These are phyloP conservation scores for Pseudocheirus occidentalis DNA, from an alignment of 2,797 vertebrate genomes.

Conservation along the genomic window DNA sequence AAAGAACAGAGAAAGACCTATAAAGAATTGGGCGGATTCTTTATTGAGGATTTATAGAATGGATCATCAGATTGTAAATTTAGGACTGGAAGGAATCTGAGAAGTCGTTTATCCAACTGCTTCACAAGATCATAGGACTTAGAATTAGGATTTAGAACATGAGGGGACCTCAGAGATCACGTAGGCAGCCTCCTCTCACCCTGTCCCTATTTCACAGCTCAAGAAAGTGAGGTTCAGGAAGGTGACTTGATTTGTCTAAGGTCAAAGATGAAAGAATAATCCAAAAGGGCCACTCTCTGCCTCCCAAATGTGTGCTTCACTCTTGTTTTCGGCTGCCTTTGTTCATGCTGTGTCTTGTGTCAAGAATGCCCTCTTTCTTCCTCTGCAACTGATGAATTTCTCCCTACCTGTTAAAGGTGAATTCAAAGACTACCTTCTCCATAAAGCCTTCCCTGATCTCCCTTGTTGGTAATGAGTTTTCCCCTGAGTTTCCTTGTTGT, in stretches of 20 bases:
- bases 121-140: no score
- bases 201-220: no score
- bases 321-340: background rate
- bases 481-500: no score
- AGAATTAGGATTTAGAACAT: background rate
- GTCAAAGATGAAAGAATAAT: background rate
- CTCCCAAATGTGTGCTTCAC: background rate
- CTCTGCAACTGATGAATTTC: background rate
- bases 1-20: no score
- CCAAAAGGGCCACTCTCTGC: background rate
- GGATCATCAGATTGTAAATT: no score
- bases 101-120: no score
- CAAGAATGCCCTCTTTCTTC: background rate
- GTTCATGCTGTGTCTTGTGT: background rate
- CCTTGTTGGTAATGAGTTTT: no score
- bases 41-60: no score
- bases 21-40: no score
- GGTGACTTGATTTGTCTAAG: background rate
- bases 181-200: background rate
- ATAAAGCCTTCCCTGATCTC: background rate
- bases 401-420: background rate
- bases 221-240: background rate
- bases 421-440: background rate
- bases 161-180: background rate
- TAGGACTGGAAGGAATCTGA: no score